These are phyloP conservation scores for Catocala nupta DNA, from an alignment of 2,888 invertebrate species.

Conservation along the genomic window DNA sequence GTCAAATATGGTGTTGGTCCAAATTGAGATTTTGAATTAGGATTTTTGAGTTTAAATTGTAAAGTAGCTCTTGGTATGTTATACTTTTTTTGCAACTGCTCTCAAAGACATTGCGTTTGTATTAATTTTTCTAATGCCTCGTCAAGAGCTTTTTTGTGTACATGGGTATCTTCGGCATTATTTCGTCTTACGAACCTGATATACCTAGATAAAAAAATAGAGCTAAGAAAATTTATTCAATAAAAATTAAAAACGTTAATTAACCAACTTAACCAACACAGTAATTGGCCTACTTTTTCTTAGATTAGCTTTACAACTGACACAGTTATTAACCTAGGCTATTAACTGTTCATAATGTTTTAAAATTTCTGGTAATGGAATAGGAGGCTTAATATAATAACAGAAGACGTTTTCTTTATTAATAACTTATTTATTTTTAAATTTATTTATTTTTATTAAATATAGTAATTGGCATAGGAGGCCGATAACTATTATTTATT, in stretches of 20 bases:
- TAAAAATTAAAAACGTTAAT: too few species aligned
- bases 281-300: slow-evolving; percentile 5
- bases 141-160: not conserved
- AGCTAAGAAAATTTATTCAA: too few species aligned
- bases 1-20: too few species aligned
- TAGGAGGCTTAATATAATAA: not conserved
- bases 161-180: not conserved
- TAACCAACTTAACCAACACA: not conserved
- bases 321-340: slow-evolving; percentile 5
- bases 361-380: too few species aligned
- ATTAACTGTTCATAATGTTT: slow-evolving; percentile 2
- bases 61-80: too few species aligned
- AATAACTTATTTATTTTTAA: too few species aligned
- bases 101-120: too few species aligned
- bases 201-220: not conserved
- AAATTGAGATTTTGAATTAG: too few species aligned
- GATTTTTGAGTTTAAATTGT: too few species aligned
- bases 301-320: not conserved
- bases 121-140: too few species aligned
- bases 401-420: too few species aligned
- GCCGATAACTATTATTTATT: not conserved
- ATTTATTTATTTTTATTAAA: not conserved
- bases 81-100: too few species aligned
- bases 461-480: not conserved
- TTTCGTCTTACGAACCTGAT: not conserved